A percentile compares a stretch with the other conserved stretches of the same genome.
Conservation (phyloP, 2,113 vertebrate genomes). For the Pangasianodon hypophthalmus region DNA sequence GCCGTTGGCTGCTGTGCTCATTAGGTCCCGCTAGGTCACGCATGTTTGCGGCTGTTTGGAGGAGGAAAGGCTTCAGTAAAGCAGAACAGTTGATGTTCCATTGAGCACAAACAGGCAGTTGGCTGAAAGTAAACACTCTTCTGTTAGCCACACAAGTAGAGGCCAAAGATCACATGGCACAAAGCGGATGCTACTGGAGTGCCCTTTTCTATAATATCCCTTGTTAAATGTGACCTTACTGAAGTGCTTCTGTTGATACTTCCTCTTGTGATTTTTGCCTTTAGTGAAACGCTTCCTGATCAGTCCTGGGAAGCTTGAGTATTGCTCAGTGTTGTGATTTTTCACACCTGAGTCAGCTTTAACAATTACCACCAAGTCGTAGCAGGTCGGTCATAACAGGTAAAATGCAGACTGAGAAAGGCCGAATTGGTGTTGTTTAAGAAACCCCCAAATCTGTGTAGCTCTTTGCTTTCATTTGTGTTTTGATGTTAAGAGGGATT, state of each 20-base stretch:
- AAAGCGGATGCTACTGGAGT: slow-evolving; percentile 1
- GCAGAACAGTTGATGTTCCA: slow-evolving; percentile 23
- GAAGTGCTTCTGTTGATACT: slow-evolving; percentile 11
- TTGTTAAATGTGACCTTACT: slow-evolving; percentile 1
- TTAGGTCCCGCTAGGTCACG: not conserved
- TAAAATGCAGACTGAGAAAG: not conserved
- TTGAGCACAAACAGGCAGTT: slow-evolving; percentile 34
- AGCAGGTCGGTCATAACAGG: not conserved
- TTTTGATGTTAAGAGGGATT: not conserved
- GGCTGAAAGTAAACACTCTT: slow-evolving; percentile 9
- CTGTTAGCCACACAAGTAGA: slow-evolving; percentile 41
- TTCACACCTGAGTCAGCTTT: not conserved
- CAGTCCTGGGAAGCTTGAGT: not conserved
- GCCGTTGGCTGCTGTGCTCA: not conserved
- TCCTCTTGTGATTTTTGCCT: not conserved
- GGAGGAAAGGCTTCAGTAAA: slow-evolving; percentile 5
- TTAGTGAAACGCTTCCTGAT: not conserved
- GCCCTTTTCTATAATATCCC: not conserved
- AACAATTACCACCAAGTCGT: not conserved
- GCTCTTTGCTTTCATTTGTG: not conserved
- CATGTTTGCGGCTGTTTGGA: slow-evolving; percentile 22
- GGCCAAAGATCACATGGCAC: slow-evolving; percentile 34
- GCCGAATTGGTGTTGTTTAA: not conserved
- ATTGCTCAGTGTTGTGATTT: not conserved
- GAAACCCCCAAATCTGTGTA: not conserved